phyloP scores from a whole-genome alignment of 2,797 vertebrate genomes.

The Poecilia velifera region DNA sequence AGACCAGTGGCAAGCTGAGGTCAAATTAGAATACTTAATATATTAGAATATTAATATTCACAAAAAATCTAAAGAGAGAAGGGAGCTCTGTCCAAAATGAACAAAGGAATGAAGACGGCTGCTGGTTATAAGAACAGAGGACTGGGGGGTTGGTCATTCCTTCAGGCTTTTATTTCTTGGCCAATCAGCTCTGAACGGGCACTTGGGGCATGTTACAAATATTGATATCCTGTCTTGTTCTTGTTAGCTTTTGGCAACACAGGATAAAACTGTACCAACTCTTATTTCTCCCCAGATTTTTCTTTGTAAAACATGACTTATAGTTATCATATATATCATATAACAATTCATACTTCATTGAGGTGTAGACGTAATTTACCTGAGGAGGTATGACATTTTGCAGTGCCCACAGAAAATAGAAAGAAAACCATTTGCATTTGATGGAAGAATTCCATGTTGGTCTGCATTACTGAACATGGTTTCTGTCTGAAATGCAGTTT shows the following conservation, averaged over 20 bases:
- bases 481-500: neutral
- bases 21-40: neutral
- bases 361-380: neutral
- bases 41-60: neutral
- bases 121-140: neutral
- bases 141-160: neutral
- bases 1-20: neutral
- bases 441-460: neutral
- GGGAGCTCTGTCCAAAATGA: neutral
- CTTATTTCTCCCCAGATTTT: neutral
- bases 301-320: neutral
- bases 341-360: neutral
- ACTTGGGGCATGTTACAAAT: neutral
- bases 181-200: neutral
- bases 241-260: neutral
- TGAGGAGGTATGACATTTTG: neutral
- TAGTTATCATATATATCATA: neutral
- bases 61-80: neutral
- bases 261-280: neutral
- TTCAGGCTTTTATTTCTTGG: conserved; percentile 3
- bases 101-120: neutral
- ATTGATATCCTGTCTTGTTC: conserved; percentile 5
- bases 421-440: neutral
- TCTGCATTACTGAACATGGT: neutral
- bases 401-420: neutral